Base-by-base conservation (phyloP, 2,113 vertebrate genomes). In the Hirundichthys speculiger region DNA sequence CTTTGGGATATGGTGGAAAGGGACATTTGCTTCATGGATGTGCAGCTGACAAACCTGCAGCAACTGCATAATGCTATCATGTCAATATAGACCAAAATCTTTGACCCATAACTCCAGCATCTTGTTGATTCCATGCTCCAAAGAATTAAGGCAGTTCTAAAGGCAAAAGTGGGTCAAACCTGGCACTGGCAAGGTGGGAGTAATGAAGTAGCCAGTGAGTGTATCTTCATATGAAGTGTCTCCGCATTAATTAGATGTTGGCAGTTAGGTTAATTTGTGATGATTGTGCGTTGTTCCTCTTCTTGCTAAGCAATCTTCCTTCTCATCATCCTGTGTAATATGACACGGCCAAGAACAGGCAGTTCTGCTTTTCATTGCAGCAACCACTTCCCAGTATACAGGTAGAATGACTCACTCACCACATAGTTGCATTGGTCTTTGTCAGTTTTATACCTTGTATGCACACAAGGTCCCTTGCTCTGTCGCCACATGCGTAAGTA, bases 361-460 rank as follows among this genome's bases (percentile, higher is more conserved):
- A 72, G 25, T 77, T 79, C 75, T 80, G 71, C 78, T 86, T 86
- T 79, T 66, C 25, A 69, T 75, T 75, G 46, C 62, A 64, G 52
- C 45, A 25, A 51, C 7, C 21, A 14, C 25, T 74, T 46, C 15
- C 59, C 24, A 72, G 21, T 18, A 59, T 39, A 53, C 68, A 67
- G 78, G 76, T 73, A 75, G 58, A 51, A 55, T 86, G 79, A 86
- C 73, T 84, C 71, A 75, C 61, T 56, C 13, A 12, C 60, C 40
- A 42, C 52, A 52, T 47, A 59, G 34, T 52, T 46, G 53, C 5
- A 42, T 25, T 55, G 51, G 30, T 48, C 27, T 80, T 42, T 68
- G 66, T 77, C 48, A 52, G 13, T 64, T 52, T 43, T 15, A 51
- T 27, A 64, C 69, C 42, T 67, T 75, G 43, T 13, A 43, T 47